Percentiles rank a stretch among this genome's conserved stretches.
Evolutionary conservation across 2,888 invertebrate genomes (phyloP).

Genomic region (Diadegma fenestrale): DNA sequence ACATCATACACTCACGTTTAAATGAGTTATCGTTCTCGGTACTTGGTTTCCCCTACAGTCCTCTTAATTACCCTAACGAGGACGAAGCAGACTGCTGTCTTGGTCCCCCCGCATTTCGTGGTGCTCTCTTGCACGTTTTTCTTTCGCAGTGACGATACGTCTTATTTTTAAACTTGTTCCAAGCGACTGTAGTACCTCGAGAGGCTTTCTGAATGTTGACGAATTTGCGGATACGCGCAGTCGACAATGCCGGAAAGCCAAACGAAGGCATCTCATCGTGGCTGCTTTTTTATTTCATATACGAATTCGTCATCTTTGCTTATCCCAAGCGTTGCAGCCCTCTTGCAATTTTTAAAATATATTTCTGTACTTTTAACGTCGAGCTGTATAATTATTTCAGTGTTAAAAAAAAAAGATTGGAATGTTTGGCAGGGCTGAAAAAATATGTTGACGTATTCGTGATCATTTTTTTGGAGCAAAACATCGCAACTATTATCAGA

Average conservation of each 20-base stretch:
- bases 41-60: conserved; percentile 67
- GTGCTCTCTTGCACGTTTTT: conserved; percentile 48
- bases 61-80: conserved; percentile 80
- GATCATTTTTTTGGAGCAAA: neutral
- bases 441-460: neutral
- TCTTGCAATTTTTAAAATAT: conserved; percentile 36
- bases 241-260: conserved; percentile 66
- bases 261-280: conserved; percentile 39
- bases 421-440: neutral
- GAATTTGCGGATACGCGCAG: conserved; percentile 77
- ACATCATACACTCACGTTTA: conserved; percentile 47
- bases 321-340: conserved; percentile 56
- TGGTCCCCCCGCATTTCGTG: conserved; percentile 42
- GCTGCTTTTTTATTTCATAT: conserved; percentile 24
- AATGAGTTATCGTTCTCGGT: conserved; percentile 77
- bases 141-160: conserved; percentile 67
- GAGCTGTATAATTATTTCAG: conserved; percentile 22
- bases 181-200: conserved; percentile 30
- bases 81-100: conserved; percentile 70
- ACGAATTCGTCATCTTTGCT: conserved; percentile 36
- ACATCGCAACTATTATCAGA: neutral
- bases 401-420: neutral
- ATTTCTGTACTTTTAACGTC: conserved; percentile 20
- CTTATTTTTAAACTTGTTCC: conserved; percentile 79
- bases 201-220: conserved; percentile 73